Evolutionary conservation across 2,888 invertebrate species (phyloP), one percentile per base, ranked within the genome.

Genomic region (Ptychoptera contaminata): DNA sequence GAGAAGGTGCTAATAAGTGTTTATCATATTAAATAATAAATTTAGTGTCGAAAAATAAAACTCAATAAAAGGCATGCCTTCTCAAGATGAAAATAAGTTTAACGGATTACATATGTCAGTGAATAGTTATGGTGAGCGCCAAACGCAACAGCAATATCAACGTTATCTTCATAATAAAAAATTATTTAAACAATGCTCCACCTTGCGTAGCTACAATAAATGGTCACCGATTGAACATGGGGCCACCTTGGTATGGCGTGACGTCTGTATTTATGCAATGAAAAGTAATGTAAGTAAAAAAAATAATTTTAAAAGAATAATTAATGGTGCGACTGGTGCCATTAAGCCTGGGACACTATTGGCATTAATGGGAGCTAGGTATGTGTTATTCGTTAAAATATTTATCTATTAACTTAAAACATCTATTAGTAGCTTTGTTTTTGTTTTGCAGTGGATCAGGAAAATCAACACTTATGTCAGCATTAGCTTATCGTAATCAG

Each of bases 301-400:
- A 12, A 59, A 56, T 37, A 59, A 67, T 23, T 72, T 79, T 56
- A 84, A 83, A 61, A 72, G 81, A 53, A 76, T 88, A 41, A 77
- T 88, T 32, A 84, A 83, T 58, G 79, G 77, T 82, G 86, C 83
- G 4, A 79, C 78, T 49, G 90, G 90, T 39, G 82, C 82, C 31
- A 80, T 86, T 6, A 79, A 79, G 56, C 79, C 86, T 8, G 88
- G 88, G 8, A 79, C 79, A 51, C 67, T 90, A 52, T 82, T 85
- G 48, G 88, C 88, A 1, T 65, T 90, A 47, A 82, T 90, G 78
- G 88, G 88, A 47, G 77, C 84, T 49, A 82, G 85, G 86, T 85
- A 67, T 69, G 68, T 30, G 15, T 37, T 23, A 14, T 46, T 35
- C 14, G 15, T 38, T 8, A n/a, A 43, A 38, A 16, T 43, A 44